Evolutionary conservation across 2,113 vertebrate species (phyloP), one percentile per base, ranked within the genome.

Genomic region (Aptenodytes forsteri): DNA sequence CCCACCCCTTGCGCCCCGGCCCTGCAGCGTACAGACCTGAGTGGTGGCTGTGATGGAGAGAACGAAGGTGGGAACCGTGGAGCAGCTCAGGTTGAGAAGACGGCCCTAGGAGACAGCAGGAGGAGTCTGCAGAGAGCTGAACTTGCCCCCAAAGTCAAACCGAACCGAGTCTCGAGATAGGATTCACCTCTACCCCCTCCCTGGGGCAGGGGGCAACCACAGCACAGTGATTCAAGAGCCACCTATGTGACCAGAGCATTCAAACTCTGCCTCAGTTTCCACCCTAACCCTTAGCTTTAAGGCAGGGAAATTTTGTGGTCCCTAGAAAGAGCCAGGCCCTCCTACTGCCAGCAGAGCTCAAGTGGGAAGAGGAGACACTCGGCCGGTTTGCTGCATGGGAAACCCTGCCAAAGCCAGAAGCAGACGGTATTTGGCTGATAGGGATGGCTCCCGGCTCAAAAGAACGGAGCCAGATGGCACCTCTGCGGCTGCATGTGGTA

Each of bases 31-130:
- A 97, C 97, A 4, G 87, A 99, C 99, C 99, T 99, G 99, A 76
- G 99, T 99, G 40, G 99, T 99, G 70, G 99, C 99, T 11, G 99
- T 99, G 98, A 99, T 99, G 93, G 99, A 99, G 90, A 99, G 98
- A 34, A 99, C 99, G 86, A 99, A 99, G 27, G 99, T 99, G 72
- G 99, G 99, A 81, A 99, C 99, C 0, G 99, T 99, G 95, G 99
- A 99, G 96, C 99, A 99, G 98, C 99, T 99, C 96, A 99, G 97
- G 96, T 99, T 99, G 83, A 99, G 98, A 36, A 99, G 99, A 54
- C 99, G 99, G 42, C 99, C 99, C 99, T 99, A 96, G 91, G 87
- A 80, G 66, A 90, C 21, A 91, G 81, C 54, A 88, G 46, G 50
- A 86, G 25, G 62, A 64, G 55, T 36, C 42, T 49, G 72, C 59